Evolutionary conservation across 2,888 invertebrate species (phyloP), one percentile per base, ranked within the genome.

Genomic region (Imbricaverruca yamaguchii): DNA sequence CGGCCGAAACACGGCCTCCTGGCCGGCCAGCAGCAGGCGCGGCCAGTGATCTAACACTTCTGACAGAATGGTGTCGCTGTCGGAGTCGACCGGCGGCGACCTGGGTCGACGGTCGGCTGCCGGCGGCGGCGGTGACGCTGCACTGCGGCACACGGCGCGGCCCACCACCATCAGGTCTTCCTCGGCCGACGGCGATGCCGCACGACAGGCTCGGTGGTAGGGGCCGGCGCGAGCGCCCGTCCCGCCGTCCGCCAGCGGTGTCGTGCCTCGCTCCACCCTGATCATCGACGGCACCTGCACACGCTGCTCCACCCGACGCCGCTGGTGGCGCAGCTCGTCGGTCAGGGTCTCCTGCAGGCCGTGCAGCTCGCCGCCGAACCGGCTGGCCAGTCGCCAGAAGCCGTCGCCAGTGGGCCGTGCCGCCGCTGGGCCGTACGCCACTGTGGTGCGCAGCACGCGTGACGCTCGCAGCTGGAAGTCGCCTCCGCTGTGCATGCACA

Each of bases 351-450:
- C 74, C 21, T 53, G 53, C 18, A 74, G 74, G 53, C 74, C 74
- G 74, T 74, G 74, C 74, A 74, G 74, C 53, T 74, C 74, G 53
- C 74, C 74, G 55, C 74, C 74, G 55, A 74, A 74, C 55, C 74
- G 53, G 74, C 74, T 74, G 53, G 74, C 53, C 74, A 74, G 74
- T 21, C 55, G 53, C 74, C 74, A 74, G 74, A 74, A 74, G 74
- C 21, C 74, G 55, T 7, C 21, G 74, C 74, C 74, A 9, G 21
- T 18, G 21, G 74, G 74, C 53, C 74, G 74, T 10, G 74, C 74
- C 18, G 55, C 21, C 74, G 53, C 53, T 23, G 74, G 74, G 12
- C 74, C 74, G 74, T 74, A 55, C 53, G 55, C 21, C 74, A 55
- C 55, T 9, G 53, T 55, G 74, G 10, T 21, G 18, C 10, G 8